Base-by-base conservation (phyloP, 2,113 vertebrate genomes). In the Sterrhoptilus dennistouni region DNA sequence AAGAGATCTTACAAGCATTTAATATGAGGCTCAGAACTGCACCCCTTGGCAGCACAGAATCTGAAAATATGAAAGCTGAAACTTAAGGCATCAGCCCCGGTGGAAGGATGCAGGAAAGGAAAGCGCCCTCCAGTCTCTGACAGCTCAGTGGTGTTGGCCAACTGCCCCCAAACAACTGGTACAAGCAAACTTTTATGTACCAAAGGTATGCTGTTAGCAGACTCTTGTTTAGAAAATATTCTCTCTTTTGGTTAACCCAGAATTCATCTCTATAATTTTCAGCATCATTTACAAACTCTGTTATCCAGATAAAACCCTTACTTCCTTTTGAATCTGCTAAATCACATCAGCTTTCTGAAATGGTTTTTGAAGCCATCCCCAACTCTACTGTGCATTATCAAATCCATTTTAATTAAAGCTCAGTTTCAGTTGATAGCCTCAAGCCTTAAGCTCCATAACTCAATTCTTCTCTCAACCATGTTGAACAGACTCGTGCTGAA, bases 381-480 rank as follows among this genome's bases (percentile, higher is more conserved):
- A 87, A 69, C 31, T 95, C 42, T 79, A 49, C 60, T 23, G 25
- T 81, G 59, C 56, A 21, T 94, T 77, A 91, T 71, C 81, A 72
- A 96, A 90, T 90, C 83, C 49, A 72, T 92, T 98, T 97, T 89
- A 95, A 96, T 96, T 97, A 96, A 94, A 96, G 83, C 82, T 96
- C 92, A 88, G 96, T 97, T 96, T 95, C 90, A 61, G 88, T 52
- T 96, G 79, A 95, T 87, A 93, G 89, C 92, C 94, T 96, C 89
- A 81, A 90, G 90, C 36, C 44, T 63, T 76, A 83, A 95, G 60
- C 70, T 90, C 28, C 35, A 61, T 95, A 95, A 89, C 85, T 96
- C 90, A 95, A n/a, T 94, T 95, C 90, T 95, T 96, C 66, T 94
- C 80, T 93, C 33, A 23, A 71, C 61, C 65, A 28, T 57, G 22